Evolutionary conservation across 2,113 vertebrate genomes (phyloP), one percentile per base, ranked within the genome.

Genomic region (Bungarus multicinctus): DNA sequence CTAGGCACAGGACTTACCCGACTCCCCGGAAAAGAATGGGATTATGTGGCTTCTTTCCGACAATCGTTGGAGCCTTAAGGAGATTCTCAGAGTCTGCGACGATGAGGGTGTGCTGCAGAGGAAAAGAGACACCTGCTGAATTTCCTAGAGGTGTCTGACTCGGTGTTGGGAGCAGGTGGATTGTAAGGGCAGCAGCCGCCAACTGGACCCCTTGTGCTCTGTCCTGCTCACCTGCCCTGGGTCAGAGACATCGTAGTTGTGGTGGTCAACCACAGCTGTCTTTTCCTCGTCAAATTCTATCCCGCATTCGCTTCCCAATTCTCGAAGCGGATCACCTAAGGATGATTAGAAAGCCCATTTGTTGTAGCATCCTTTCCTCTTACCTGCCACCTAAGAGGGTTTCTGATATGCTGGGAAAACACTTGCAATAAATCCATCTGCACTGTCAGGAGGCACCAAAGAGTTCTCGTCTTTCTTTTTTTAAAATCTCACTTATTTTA

Each of bases 251-350:
- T 99, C 99, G 0, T 98, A 99, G 97, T 98, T 99, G 97, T 99
- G 99, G 93, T 99, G 99, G 96, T 99, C 99, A 27, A 99, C 99
- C 87, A 99, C 99, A 0, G 98, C 98, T 0, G 99, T 99, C 95
- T 98, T 98, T 88, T 99, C 99, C 95, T 99, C 99, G n/a, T 99
- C 99, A 54, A 99, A 99, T 97, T 99, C 99, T 0, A 99, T 98
- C 3, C 99, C 99, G 18, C 99, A 99, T 96, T 99, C 99, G 0
- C 99, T 99, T 50, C 99, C 99, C 96, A 99, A 97, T 96, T 99
- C 99, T 52, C 99, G 98, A 94, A 99, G 97, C 0, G 99, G 99
- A 94, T 99, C 99, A 1, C 99, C 99, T 99, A 92, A 39, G 91
- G 92, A 55, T 5, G 58, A 69, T 69, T 4, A 20, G 45, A 43